Evolutionary conservation across 2,888 invertebrate genomes (phyloP), one percentile per base, ranked within the genome.

Genomic region (Lithophane leautieri): DNA sequence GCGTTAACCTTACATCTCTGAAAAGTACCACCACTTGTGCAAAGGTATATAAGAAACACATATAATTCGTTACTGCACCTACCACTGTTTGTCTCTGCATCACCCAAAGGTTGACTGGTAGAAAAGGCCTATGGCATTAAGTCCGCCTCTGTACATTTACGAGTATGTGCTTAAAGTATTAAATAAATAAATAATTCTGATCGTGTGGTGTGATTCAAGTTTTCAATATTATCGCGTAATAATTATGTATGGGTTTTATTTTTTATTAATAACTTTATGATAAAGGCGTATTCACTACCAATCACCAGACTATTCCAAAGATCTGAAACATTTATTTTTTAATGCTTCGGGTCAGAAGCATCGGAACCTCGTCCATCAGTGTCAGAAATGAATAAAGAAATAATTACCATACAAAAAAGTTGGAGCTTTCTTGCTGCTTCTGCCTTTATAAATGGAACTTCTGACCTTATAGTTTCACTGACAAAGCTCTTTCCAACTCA

Each of bases 401-500:
- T 28, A 19, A 16, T 8, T 42, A 6, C 2, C 1, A 3, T 16
- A 16, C 1, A 42, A 44, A 42, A n/a, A 25, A n/a, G 2, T 6
- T 42, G n/a, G 25, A 19, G 42, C 2, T 8, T n/a, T 4, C n/a
- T 14, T 14, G 2, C n/a, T 16, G 14, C 14, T 42, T 42, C 4
- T 4, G 40, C 9, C 16, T n/a, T 12, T 0, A 4, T 0, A 7
- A 47, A 3, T 68, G 1, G 52, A 58, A 19, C 77, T 82, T 74
- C 71, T 83, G 61, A 6, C 1, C 2, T 1, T 1, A 12, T 11
- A 40, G 0, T 28, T 8, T 50, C 9, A n/a, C 19, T 50, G 66
- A 6, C 60, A 72, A 81, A 79, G 66, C 81, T 79, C 77, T 85
- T 83, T 85, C 77, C 69, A 83, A 81, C 78, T 76, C 42, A 68